These are phyloP conservation scores for Catonia carolina DNA, from an alignment of 2,888 invertebrate genomes.

Conservation along the genomic window DNA sequence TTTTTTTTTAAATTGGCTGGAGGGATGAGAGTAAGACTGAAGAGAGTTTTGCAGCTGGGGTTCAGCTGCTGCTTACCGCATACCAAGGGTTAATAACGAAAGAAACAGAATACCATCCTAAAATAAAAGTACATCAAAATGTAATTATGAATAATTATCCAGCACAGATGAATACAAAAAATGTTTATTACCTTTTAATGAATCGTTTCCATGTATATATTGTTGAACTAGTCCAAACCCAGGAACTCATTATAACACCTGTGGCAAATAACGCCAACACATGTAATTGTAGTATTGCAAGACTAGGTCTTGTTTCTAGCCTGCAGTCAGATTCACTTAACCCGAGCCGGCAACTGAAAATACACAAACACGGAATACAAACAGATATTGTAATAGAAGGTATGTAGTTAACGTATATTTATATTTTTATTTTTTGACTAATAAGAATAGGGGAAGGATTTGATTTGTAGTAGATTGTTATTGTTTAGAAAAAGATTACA, in stretches of 20 bases:
- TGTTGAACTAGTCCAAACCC: constrained; percentile 88
- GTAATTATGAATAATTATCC: too few species aligned
- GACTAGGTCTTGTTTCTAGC: constrained; percentile 65
- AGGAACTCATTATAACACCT: constrained; percentile 84
- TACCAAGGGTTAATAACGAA: too few species aligned
- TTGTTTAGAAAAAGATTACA: too few species aligned
- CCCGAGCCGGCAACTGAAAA: constrained; percentile 45
- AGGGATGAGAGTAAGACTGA: too few species aligned
- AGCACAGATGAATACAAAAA: too few species aligned
- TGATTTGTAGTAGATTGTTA: too few species aligned
- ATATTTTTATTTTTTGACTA: background rate
- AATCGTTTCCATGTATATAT: constrained; percentile 80
- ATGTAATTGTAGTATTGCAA: constrained; percentile 74
- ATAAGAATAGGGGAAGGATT: background rate
- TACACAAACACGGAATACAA: constrained; percentile 12
- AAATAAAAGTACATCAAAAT: too few species aligned
- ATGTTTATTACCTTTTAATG: constrained; percentile 75
- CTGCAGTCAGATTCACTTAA: constrained; percentile 49
- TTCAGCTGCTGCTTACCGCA: too few species aligned
- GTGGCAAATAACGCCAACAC: constrained; percentile 75
- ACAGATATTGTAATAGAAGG: background rate
- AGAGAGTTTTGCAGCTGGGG: too few species aligned
- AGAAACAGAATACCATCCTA: too few species aligned
- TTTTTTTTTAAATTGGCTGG: too few species aligned
- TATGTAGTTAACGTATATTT: background rate